Conservation (phyloP, 2,113 vertebrate genomes). For the Thinocorus orbignyianus region DNA sequence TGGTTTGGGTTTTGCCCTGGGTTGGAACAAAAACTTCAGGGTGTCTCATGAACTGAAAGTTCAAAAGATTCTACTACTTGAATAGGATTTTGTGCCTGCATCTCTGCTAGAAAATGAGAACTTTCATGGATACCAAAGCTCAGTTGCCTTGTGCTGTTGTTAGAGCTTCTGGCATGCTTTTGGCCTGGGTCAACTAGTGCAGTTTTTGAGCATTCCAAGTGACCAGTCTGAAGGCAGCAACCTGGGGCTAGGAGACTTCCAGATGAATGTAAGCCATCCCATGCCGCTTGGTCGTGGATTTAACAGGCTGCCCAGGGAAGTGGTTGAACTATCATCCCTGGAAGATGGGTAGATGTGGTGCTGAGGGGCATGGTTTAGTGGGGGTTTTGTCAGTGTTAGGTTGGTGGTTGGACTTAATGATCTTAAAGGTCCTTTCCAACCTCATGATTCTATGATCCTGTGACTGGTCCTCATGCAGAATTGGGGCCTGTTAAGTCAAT, state of each 20-base stretch:
- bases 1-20: neutral
- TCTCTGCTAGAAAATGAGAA: neutral
- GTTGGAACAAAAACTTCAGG: neutral
- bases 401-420: neutral
- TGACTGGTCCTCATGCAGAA: neutral
- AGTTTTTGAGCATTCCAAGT: neutral
- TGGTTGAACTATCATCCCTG: neutral
- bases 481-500: neutral
- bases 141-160: neutral
- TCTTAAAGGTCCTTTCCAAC: neutral
- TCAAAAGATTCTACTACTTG: neutral
- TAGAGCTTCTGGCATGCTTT: neutral
- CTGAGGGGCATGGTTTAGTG: neutral
- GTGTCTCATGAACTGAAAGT: neutral
- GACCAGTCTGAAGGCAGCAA: neutral
- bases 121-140: neutral
- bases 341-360: neutral
- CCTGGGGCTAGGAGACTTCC: neutral
- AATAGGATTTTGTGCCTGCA: neutral
- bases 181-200: neutral
- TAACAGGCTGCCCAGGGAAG: neutral
- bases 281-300: neutral
- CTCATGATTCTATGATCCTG: neutral
- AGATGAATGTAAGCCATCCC: neutral
- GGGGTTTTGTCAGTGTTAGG: neutral